Evolutionary conservation across 2,113 vertebrate species (phyloP).

Genomic region (Nyctibius bracteatus): DNA sequence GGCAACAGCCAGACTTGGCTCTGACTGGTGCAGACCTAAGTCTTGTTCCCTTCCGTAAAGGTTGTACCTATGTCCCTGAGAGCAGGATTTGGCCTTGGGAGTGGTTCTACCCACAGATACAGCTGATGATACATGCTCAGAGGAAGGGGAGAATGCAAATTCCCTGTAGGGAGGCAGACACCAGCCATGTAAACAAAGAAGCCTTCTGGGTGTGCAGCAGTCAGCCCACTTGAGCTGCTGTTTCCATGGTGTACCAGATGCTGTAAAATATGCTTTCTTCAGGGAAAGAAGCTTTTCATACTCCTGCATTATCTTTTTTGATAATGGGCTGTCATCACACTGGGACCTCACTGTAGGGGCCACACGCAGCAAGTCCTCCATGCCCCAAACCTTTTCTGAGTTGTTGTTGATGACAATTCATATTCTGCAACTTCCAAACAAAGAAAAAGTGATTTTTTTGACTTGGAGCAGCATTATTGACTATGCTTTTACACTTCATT

Average conservation of each 20-base stretch:
- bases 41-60: not conserved
- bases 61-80: not conserved
- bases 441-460: not conserved
- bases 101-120: not conserved
- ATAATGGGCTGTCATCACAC: not conserved
- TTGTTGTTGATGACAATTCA: not conserved
- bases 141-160: slow-evolving; percentile 28
- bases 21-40: not conserved
- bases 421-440: not conserved
- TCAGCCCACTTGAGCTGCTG: slow-evolving; percentile 55
- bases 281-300: not conserved
- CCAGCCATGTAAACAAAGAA: slow-evolving; percentile 44
- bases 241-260: slow-evolving; percentile 64
- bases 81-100: not conserved
- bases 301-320: not conserved
- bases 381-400: not conserved
- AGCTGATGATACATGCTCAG: not conserved
- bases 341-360: not conserved
- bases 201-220: slow-evolving; percentile 52
- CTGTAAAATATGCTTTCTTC: slow-evolving; percentile 36
- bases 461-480: not conserved
- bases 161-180: not conserved
- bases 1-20: not conserved
- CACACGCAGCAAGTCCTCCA: not conserved
- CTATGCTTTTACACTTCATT: not conserved